Percentiles rank a stretch among this genome's conserved stretches.
Conservation (phyloP, 2,888 invertebrate species). For the Microctonus hyperodae region DNA sequence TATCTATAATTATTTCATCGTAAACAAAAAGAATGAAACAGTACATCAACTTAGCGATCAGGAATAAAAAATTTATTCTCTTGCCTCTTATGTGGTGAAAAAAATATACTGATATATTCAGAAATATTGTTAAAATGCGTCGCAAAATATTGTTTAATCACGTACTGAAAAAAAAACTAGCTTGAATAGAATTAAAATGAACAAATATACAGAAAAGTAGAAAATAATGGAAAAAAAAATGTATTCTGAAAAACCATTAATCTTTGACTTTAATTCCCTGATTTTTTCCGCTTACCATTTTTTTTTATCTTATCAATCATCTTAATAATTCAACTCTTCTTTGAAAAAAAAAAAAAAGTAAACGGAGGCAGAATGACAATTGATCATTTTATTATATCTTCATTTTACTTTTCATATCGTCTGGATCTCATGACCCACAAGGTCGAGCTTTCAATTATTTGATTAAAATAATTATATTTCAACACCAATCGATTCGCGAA, state of each 20-base stretch:
- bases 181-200: background rate
- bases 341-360: background rate
- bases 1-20: constrained; percentile 20
- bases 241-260: background rate
- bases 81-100: background rate
- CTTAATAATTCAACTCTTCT: background rate
- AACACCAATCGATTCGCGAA: constrained; percentile 42
- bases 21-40: constrained; percentile 2
- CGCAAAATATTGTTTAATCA: background rate
- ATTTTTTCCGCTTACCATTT: background rate
- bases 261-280: background rate
- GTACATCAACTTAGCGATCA: constrained; percentile 9
- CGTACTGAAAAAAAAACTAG: background rate
- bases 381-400: constrained; percentile 36
- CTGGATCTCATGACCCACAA: constrained; percentile 50
- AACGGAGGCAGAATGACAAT: constrained; percentile 8
- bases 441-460: constrained; percentile 49
- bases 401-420: constrained; percentile 26
- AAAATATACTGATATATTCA: background rate
- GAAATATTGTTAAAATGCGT: background rate
- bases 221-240: background rate
- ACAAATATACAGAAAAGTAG: background rate
- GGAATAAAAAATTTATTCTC: background rate
- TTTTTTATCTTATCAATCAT: background rate
- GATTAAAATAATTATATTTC: constrained; percentile 49